These are phyloP conservation scores for Apus apus DNA, from an alignment of 2,113 vertebrate genomes.

Conservation along the genomic window DNA sequence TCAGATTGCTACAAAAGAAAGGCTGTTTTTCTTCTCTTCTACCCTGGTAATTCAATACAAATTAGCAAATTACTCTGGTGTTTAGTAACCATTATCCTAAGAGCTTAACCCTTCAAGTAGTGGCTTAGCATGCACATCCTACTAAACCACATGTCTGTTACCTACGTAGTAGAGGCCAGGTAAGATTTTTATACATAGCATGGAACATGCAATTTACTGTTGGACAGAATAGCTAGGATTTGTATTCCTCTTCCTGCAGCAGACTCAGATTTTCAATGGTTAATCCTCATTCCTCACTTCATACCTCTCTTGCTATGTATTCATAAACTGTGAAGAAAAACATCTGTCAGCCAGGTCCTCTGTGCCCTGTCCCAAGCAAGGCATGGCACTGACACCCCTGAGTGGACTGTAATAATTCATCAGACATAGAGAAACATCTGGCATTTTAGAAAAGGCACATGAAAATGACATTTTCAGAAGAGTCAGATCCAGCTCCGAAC, in stretches of 20 bases:
- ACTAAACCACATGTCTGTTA: neutral
- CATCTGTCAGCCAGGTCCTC: neutral
- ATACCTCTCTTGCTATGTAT: neutral
- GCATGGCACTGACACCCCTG: neutral
- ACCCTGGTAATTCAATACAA: neutral
- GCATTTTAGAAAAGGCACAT: constrained; percentile 54
- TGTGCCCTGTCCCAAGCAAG: neutral
- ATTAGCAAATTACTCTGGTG: neutral
- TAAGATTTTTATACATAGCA: neutral
- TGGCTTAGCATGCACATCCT: neutral
- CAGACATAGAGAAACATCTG: neutral
- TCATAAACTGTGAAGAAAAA: neutral
- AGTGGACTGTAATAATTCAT: neutral
- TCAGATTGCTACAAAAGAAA: neutral
- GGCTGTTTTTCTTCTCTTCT: neutral
- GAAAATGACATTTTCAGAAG: constrained; percentile 18
- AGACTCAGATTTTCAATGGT: neutral
- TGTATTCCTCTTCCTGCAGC: neutral
- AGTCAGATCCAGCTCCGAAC: neutral
- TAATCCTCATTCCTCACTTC: constrained; percentile 26
- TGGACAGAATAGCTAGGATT: neutral
- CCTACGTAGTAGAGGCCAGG: neutral
- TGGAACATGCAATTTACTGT: neutral
- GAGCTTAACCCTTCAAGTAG: neutral
- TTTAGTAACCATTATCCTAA: constrained; percentile 19